Conservation (phyloP, 2,797 vertebrate genomes). For the Hippopotamyrus pictus region DNA sequence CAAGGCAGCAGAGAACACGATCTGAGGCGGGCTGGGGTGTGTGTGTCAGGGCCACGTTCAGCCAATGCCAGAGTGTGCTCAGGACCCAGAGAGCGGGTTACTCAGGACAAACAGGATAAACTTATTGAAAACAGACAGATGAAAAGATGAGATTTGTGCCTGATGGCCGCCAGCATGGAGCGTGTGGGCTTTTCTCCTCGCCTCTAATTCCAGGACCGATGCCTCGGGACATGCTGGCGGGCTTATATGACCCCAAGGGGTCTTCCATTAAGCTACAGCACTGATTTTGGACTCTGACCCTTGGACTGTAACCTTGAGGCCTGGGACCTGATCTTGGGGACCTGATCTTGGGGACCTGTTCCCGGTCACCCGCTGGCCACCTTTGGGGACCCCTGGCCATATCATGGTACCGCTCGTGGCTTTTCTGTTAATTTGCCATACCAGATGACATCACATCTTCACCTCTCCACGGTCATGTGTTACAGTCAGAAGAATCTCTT, state of each 20-base stretch:
- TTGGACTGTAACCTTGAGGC: neutral
- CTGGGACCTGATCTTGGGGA: neutral
- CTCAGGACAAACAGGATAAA: neutral
- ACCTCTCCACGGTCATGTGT: neutral
- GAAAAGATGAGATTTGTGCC: neutral
- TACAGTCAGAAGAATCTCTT: neutral
- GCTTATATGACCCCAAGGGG: neutral
- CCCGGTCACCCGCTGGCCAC: neutral
- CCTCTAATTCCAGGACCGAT: neutral
- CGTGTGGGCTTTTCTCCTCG: neutral
- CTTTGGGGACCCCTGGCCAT: neutral
- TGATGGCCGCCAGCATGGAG: neutral
- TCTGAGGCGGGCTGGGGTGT: neutral
- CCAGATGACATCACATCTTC: neutral
- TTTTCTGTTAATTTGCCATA: neutral
- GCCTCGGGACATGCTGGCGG: neutral
- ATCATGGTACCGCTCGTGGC: neutral
- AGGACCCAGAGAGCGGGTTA: neutral
- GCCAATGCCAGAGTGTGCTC: neutral
- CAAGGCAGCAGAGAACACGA: slow-evolving; percentile 4
- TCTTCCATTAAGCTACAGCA: neutral
- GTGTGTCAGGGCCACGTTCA: neutral
- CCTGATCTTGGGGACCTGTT: neutral
- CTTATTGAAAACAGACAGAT: neutral
- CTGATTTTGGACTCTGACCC: neutral